phyloP scores from a whole-genome alignment of 1,140 invertebrate genomes.

The Paracyclopina nana region DNA sequence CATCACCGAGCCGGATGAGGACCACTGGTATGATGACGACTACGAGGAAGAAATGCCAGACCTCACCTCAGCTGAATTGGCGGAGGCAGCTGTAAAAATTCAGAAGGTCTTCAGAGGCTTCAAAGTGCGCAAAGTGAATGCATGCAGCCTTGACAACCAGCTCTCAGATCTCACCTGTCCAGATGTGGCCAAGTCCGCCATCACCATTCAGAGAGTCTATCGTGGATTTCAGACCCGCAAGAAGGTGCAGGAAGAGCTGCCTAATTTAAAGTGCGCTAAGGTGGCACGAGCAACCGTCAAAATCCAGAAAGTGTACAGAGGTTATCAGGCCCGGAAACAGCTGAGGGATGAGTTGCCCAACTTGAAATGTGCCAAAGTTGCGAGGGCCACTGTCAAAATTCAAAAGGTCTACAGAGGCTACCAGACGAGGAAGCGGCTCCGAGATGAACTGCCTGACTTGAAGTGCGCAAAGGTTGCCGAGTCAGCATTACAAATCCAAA shows the following conservation, averaged over 20 bases:
- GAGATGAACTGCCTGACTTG: slow-evolving; percentile 4
- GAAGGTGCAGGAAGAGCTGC: neutral
- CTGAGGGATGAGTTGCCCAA: slow-evolving; percentile 12
- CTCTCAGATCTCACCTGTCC: slow-evolving; percentile 8
- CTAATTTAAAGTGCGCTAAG: neutral
- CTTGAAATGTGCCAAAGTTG: neutral
- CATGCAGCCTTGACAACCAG: neutral
- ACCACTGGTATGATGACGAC: too few species aligned
- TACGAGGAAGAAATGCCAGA: slow-evolving; percentile 4
- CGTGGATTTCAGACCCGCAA: slow-evolving; percentile 6
- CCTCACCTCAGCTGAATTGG: slow-evolving; percentile 3
- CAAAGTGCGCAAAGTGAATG: slow-evolving; percentile 25
- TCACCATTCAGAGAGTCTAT: slow-evolving; percentile 12
- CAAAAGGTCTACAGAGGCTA: slow-evolving; percentile 13
- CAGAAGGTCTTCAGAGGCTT: slow-evolving; percentile 52
- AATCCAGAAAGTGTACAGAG: slow-evolving; percentile 54
- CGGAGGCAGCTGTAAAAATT: slow-evolving; percentile 43
- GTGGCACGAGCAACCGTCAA: slow-evolving; percentile 37
- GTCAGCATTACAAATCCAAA: slow-evolving; percentile 1
- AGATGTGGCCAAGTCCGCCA: neutral
- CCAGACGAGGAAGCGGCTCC: slow-evolving; percentile 6
- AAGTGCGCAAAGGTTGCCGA: neutral
- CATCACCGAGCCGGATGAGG: too few species aligned
- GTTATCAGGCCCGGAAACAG: slow-evolving; percentile 30
- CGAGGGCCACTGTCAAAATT: slow-evolving; percentile 11